Evolutionary conservation across 2,113 vertebrate genomes (phyloP), one percentile per base, ranked within the genome.

Genomic region (Pontoporia blainvillei): DNA sequence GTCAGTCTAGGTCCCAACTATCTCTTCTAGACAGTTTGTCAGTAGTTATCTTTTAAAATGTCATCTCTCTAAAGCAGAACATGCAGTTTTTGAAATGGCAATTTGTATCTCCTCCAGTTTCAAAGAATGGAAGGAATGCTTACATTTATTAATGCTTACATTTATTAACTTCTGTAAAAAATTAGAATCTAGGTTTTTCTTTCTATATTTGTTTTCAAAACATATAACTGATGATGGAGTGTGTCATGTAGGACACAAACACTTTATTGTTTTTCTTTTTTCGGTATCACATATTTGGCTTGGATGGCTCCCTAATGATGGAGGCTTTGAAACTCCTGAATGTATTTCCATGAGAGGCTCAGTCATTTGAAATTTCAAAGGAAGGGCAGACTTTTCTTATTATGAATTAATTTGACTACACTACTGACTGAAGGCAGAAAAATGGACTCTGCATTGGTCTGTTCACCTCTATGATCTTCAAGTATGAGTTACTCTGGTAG

Each of bases 361-460:
- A 67, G 81, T 41, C 36, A 84, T 41, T 75, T 87, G 34, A 83
- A 72, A 96, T 49, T 64, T 93, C 72, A 92, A 83, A 93, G 72
- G 78, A 79, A 79, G 46, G 84, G 46, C 78, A 83, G 29, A 67
- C 8, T 57, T 8, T 34, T 97, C 18, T 85, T 86, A 73, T 61
- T 93, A 64, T 82, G 49, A 85, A 82, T 83, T 89, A 91, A 92
- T 67, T 36, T 96, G 86, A 61, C 41, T 57, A 64, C 11, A 52
- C 39, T 86, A 78, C 20, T 86, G 86, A 91, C 57, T 36, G 17
- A 86, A 69, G 86, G 27, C 67, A 94, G 66, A 89, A 78, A 84
- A 88, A 91, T 23, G 15, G 61, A 88, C 76, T 85, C 44, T 66
- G 57, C 41, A 46, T 49, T 90, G 64, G 18, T 27, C 34, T 23